Evolutionary conservation across 2,888 invertebrate species (phyloP).

Genomic region (Macropis europaea): DNA sequence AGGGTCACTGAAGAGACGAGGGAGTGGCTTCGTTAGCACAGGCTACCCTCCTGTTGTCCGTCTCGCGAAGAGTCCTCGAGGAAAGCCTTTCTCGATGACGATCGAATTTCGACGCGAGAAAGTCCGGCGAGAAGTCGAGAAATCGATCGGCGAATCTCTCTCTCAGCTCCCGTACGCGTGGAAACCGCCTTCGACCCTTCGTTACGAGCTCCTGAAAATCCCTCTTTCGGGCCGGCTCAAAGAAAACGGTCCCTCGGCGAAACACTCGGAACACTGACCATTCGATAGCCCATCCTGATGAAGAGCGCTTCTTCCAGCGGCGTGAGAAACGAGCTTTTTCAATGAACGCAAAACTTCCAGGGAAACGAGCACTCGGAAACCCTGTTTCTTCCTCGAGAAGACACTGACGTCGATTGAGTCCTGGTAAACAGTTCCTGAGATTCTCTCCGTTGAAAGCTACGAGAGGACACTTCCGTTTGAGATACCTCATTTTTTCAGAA

Average conservation of each 20-base stretch:
- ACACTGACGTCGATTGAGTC: background rate
- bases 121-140: conserved; percentile 39
- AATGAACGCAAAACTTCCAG: conserved; percentile 26
- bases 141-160: conserved; percentile 40
- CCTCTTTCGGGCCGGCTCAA: conserved; percentile 15
- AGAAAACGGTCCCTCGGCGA: conserved; percentile 36
- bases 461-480: no score
- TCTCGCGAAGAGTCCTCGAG: conserved; percentile 56
- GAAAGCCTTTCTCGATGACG: conserved; percentile 59
- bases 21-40: conserved; percentile 64
- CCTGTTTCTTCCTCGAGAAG: background rate
- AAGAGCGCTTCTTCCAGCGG: conserved; percentile 44
- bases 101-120: conserved; percentile 60
- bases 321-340: conserved; percentile 56
- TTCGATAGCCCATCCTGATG: conserved; percentile 60
- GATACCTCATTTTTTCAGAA: no score
- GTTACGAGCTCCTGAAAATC: conserved; percentile 34
- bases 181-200: conserved; percentile 26
- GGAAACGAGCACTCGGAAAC: background rate
- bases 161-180: conserved; percentile 3
- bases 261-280: conserved; percentile 40
- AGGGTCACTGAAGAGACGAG: conserved; percentile 57
- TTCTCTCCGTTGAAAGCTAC: no score
- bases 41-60: conserved; percentile 34
- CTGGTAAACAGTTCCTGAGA: no score